phyloP scores from a whole-genome alignment of 2,888 invertebrate genomes.

The Phaonia tiefii region DNA sequence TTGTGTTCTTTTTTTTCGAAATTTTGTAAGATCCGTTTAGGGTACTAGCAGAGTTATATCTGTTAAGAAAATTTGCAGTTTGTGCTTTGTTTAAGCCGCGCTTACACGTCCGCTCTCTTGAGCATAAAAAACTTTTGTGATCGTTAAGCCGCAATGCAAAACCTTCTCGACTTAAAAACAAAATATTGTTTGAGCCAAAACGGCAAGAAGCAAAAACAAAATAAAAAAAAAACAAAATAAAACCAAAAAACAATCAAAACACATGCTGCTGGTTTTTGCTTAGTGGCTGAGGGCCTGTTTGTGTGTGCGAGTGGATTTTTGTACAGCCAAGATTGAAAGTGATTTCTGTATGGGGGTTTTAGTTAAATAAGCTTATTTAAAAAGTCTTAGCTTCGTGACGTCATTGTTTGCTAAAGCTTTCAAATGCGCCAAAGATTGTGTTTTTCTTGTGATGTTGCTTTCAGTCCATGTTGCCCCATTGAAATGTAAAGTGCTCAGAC shows the following conservation, averaged over 20 bases:
- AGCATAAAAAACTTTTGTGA: constrained; percentile 77
- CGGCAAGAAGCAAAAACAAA: constrained; percentile 41
- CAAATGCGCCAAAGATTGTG: background rate
- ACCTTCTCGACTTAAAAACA: constrained; percentile 49
- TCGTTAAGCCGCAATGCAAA: constrained; percentile 68
- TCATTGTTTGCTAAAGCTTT: constrained; percentile 29
- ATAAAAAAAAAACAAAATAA: constrained; percentile 23
- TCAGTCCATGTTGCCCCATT: constrained; percentile 25
- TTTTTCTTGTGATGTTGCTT: constrained; percentile 13
- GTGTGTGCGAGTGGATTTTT: constrained; percentile 34
- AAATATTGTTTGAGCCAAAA: background rate
- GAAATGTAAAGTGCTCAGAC: too few species aligned
- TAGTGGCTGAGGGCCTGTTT: constrained; percentile 35
- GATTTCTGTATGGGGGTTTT: constrained; percentile 2
- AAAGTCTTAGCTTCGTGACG: constrained; percentile 45
- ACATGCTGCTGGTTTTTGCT: constrained; percentile 21
- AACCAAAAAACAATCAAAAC: constrained; percentile 47
- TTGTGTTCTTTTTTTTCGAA: background rate
- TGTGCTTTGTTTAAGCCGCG: constrained; percentile 69
- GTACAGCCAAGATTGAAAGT: constrained; percentile 12
- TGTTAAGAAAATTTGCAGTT: constrained; percentile 51
- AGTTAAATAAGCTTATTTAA: too few species aligned
- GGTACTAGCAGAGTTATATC: background rate
- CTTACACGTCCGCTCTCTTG: constrained; percentile 79
- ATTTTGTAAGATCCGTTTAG: constrained; percentile 13